phyloP scores from a whole-genome alignment of 2,888 invertebrate genomes.

The Bruchidius siliquastri region DNA sequence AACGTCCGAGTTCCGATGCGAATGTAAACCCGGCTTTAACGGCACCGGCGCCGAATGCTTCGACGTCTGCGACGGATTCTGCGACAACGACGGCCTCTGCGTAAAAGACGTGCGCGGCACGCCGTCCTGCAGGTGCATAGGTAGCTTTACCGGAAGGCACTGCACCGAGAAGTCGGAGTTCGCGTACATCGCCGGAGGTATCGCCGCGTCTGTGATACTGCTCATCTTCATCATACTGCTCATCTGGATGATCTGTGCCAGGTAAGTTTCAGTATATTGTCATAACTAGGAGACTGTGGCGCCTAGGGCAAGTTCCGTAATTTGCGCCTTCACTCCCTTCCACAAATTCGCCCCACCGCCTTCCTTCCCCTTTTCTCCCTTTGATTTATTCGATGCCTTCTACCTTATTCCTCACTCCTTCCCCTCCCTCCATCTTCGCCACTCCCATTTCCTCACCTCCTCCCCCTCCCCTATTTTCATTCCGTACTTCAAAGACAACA shows the following conservation, averaged over 20 bases:
- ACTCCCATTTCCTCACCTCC: no score
- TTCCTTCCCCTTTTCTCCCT: no score
- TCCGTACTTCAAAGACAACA: no score
- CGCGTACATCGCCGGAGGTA: conserved; percentile 91
- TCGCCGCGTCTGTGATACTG: conserved; percentile 89
- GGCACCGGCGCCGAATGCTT: conserved; percentile 77
- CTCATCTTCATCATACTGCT: conserved; percentile 87
- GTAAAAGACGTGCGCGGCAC: conserved; percentile 78
- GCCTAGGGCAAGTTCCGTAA: no score
- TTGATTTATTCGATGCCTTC: no score
- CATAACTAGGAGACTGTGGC: no score
- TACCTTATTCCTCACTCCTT: no score
- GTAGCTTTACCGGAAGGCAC: conserved; percentile 86
- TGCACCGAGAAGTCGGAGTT: conserved; percentile 91
- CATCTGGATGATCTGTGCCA: conserved; percentile 96
- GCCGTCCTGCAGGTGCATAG: conserved; percentile 84
- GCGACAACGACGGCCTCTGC: conserved; percentile 87
- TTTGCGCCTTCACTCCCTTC: no score
- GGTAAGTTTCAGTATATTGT: conserved; percentile 47
- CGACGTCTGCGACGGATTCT: conserved; percentile 80
- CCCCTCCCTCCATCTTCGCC: no score
- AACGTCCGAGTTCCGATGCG: conserved; percentile 81
- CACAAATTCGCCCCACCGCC: no score
- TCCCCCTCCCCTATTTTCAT: no score
- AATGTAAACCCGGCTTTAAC: conserved; percentile 90